Conservation (phyloP, 2,888 invertebrate species). For the Apocheima hispidaria region DNA sequence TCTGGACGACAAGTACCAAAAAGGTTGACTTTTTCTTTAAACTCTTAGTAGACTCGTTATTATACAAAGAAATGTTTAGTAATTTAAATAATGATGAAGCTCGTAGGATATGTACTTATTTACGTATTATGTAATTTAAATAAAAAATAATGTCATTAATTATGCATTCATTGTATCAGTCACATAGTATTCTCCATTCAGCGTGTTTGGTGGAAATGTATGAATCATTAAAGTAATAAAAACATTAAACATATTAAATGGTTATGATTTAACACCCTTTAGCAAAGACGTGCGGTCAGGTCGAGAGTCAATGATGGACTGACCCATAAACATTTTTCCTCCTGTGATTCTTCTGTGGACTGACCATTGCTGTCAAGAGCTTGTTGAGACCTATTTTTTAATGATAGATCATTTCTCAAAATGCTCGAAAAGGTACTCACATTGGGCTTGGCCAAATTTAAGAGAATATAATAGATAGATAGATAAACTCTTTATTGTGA, state of each 20-base stretch:
- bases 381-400: too few species aligned
- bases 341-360: too few species aligned
- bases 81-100: conserved; percentile 77
- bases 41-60: background rate
- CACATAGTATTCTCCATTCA: conserved; percentile 76
- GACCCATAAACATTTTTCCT: too few species aligned
- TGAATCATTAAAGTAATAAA: conserved; percentile 67
- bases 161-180: conserved; percentile 74
- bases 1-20: background rate
- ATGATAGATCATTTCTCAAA: too few species aligned
- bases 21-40: too few species aligned
- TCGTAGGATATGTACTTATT: conserved; percentile 51
- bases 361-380: too few species aligned
- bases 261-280: conserved; percentile 10
- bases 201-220: conserved; percentile 77
- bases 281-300: background rate
- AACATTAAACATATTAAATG: conserved; percentile 35
- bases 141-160: conserved; percentile 40
- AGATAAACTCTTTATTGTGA: too few species aligned
- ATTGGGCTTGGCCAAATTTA: too few species aligned
- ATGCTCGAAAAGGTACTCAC: too few species aligned
- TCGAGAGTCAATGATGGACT: background rate
- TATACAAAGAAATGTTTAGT: conserved; percentile 60
- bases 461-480: too few species aligned
- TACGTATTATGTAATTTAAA: conserved; percentile 73